A percentile compares a stretch with the other conserved stretches of the same genome.
Conservation (phyloP, 2,888 invertebrate genomes). For the Escarpia spicata region DNA sequence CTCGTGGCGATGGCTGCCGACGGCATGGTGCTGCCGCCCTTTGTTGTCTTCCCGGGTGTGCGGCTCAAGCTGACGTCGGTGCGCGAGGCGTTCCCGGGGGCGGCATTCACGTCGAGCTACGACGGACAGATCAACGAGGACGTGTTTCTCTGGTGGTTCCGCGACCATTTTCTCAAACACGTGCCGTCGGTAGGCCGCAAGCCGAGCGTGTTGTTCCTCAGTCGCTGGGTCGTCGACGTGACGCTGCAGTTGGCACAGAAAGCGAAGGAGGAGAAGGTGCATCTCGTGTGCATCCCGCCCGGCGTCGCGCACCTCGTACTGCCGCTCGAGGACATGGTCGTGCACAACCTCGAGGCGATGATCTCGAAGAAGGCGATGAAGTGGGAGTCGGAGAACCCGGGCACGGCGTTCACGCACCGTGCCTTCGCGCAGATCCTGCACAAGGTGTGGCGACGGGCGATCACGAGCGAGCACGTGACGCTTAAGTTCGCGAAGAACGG, state of each 20-base stretch:
- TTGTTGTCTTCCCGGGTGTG: slow-evolving; percentile 41
- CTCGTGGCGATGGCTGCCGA: slow-evolving; percentile 42
- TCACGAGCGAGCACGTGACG: slow-evolving; percentile 35
- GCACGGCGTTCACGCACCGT: slow-evolving; percentile 35
- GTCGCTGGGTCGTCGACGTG: slow-evolving; percentile 37
- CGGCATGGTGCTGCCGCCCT: slow-evolving; percentile 43
- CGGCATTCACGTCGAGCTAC: slow-evolving; percentile 39
- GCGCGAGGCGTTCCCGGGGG: slow-evolving; percentile 40
- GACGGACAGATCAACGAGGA: slow-evolving; percentile 39
- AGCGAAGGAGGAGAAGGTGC: slow-evolving; percentile 41
- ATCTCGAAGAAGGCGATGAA: slow-evolving; percentile 37
- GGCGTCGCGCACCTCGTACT: slow-evolving; percentile 41
- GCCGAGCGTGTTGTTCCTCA: slow-evolving; percentile 40
- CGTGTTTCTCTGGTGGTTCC: slow-evolving; percentile 44
- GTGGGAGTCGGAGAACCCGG: slow-evolving; percentile 40
- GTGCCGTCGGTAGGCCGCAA: slow-evolving; percentile 18
- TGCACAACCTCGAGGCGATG: slow-evolving; percentile 30
- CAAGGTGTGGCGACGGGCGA: slow-evolving; percentile 40
- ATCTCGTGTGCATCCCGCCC: slow-evolving; percentile 39
- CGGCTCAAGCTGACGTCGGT: slow-evolving; percentile 38
- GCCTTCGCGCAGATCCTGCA: slow-evolving; percentile 40
- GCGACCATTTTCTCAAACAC: slow-evolving; percentile 43
- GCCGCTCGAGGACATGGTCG: slow-evolving; percentile 40
- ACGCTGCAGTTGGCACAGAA: slow-evolving; percentile 41
- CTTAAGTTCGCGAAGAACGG: slow-evolving; percentile 40